A percentile compares a stretch with the other conserved stretches of the same genome.
Evolutionary conservation across 2,888 invertebrate genomes (phyloP).

Genomic region (Leucoptera coffeella): DNA sequence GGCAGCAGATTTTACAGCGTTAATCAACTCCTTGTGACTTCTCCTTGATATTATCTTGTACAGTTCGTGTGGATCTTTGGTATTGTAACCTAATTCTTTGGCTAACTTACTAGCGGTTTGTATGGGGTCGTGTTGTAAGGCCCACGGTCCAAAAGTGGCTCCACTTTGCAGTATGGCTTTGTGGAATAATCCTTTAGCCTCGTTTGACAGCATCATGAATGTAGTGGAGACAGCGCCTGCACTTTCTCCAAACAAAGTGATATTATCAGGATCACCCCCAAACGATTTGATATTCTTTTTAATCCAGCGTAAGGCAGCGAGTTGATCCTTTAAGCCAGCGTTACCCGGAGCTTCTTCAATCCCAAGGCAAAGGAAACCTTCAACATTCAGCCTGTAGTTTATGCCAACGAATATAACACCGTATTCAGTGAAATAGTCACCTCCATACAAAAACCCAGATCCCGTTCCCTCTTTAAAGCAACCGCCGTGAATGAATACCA

Average conservation of each 20-base stretch:
- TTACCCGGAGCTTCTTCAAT: constrained; percentile 61
- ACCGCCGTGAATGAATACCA: constrained; percentile 62
- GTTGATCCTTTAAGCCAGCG: constrained; percentile 52
- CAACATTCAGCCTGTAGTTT: constrained; percentile 52
- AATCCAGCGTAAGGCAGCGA: constrained; percentile 35
- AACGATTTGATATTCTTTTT: constrained; percentile 28
- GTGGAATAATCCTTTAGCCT: constrained; percentile 30
- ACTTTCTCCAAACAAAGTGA: constrained; percentile 40
- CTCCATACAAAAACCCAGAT: constrained; percentile 53
- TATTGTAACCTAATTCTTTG: constrained; percentile 26
- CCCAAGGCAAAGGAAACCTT: constrained; percentile 59
- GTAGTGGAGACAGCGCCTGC: constrained; percentile 38
- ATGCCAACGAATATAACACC: constrained; percentile 54
- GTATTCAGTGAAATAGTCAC: constrained; percentile 53
- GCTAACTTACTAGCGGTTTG: constrained; percentile 22
- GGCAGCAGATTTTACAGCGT: constrained; percentile 19
- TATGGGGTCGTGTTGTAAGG: constrained; percentile 27
- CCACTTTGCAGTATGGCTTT: constrained; percentile 37
- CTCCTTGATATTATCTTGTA: constrained; percentile 22
- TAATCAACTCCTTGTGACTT: constrained; percentile 20
- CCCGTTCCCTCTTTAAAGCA: constrained; percentile 56
- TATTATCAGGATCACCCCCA: constrained; percentile 31
- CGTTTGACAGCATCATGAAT: constrained; percentile 22
- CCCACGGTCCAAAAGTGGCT: constrained; percentile 32
- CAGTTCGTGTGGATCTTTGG: constrained; percentile 26